Conservation (phyloP, 2,888 invertebrate species). For the Megaustenia siamemsis region DNA sequence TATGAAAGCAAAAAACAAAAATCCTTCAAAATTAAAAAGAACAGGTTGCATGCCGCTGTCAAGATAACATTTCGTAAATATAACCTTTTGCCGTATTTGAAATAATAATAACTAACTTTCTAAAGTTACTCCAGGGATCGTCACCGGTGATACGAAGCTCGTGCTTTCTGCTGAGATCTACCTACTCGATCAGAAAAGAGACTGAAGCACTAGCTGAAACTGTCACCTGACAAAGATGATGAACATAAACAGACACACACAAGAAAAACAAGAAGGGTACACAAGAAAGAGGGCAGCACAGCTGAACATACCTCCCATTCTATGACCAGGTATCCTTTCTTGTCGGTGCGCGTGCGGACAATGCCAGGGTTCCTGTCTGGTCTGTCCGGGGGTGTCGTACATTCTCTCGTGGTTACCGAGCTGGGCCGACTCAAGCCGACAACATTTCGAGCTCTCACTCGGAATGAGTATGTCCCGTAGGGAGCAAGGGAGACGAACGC, state of each 20-base stretch:
- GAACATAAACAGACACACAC: not conserved
- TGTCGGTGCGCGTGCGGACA: conserved; percentile 76
- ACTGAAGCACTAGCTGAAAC: too few relatives aligned
- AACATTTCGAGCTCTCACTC: conserved; percentile 78
- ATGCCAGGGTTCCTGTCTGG: conserved; percentile 77
- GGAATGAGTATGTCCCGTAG: conserved; percentile 79
- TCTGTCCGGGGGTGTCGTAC: conserved; percentile 72
- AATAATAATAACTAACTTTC: too few relatives aligned
- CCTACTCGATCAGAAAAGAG: too few relatives aligned
- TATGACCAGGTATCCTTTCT: conserved; percentile 76
- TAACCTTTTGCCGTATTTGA: too few relatives aligned
- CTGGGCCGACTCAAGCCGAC: conserved; percentile 78
- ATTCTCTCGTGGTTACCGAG: conserved; percentile 67
- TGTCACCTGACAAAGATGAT: too few relatives aligned
- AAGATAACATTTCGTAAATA: too few relatives aligned
- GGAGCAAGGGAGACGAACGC: conserved; percentile 71
- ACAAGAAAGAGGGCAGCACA: not conserved
- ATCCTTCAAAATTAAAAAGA: too few relatives aligned
- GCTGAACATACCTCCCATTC: conserved; percentile 77
- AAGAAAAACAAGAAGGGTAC: not conserved
- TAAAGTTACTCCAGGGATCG: too few relatives aligned
- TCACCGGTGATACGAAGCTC: too few relatives aligned
- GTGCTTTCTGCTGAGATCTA: too few relatives aligned
- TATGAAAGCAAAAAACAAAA: too few relatives aligned
- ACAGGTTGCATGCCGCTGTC: too few relatives aligned